phyloP scores from a whole-genome alignment of 2,113 vertebrate genomes.

The Leptobrachium ailaonicum region DNA sequence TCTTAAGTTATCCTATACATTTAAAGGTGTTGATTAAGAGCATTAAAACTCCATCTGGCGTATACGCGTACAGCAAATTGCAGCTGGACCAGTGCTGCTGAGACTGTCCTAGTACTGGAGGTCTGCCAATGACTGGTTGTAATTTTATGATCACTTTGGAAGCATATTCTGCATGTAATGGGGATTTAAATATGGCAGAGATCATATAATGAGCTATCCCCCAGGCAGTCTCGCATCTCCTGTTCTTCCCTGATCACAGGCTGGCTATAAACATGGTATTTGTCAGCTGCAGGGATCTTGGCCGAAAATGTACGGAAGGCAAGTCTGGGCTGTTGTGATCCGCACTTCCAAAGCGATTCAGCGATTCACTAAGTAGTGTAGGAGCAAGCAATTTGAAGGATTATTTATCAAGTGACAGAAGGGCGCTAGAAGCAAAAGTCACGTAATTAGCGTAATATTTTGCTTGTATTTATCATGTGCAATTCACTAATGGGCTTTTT shows the following conservation, averaged over 20 bases:
- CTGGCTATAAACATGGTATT: conserved; percentile 36
- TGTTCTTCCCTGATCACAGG: conserved; percentile 28
- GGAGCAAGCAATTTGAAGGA: conserved; percentile 5
- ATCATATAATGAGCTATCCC: conserved; percentile 58
- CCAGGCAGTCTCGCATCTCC: conserved; percentile 33
- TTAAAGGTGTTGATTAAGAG: conserved; percentile 65
- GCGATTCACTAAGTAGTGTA: conserved; percentile 20
- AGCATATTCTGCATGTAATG: conserved; percentile 62
- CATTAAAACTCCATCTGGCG: conserved; percentile 66
- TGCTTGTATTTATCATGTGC: conserved; percentile 7
- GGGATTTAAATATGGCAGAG: conserved; percentile 62
- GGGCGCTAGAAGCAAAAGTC: conserved; percentile 14
- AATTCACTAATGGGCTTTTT: conserved; percentile 15
- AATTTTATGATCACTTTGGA: conserved; percentile 66
- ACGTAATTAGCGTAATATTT: conserved; percentile 25
- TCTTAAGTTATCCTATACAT: conserved; percentile 30
- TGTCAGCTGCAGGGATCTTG: conserved; percentile 43
- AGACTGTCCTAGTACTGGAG: conserved; percentile 66
- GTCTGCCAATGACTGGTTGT: conserved; percentile 66
- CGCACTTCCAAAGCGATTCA: neutral
- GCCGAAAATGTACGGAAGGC: conserved; percentile 8
- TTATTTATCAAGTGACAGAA: conserved; percentile 28
- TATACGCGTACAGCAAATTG: conserved; percentile 65
- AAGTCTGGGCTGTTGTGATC: neutral
- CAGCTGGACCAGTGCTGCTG: conserved; percentile 58